phyloP scores from a whole-genome alignment of 2,113 vertebrate genomes.

The Prietella phreatophila region DNA sequence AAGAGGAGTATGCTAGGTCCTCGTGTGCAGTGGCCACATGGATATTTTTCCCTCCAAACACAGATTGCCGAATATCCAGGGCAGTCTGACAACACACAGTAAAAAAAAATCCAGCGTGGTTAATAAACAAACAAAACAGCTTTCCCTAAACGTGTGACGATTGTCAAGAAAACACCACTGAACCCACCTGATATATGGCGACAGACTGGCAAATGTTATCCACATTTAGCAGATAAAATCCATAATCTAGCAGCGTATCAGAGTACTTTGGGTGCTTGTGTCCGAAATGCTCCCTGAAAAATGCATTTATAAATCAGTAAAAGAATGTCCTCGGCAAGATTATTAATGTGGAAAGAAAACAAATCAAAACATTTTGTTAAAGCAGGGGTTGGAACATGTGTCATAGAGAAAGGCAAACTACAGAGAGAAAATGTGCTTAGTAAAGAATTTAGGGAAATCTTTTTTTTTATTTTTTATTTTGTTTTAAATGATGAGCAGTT shows the following conservation, averaged over 20 bases:
- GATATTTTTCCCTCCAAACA: constrained; percentile 98
- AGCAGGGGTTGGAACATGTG: not conserved
- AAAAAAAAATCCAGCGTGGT: not conserved
- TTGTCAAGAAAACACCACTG: not conserved
- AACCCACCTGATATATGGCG: constrained; percentile 93
- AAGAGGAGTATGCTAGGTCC: constrained; percentile 96
- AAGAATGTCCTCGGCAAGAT: not conserved
- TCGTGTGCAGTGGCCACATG: constrained; percentile 97
- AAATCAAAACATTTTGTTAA: not conserved
- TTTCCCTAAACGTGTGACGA: not conserved
- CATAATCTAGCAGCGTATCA: constrained; percentile 95
- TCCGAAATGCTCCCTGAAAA: constrained; percentile 93
- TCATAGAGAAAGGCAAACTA: not conserved
- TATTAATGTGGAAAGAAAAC: not conserved
- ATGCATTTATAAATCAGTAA: not conserved
- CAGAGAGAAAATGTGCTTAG: not conserved
- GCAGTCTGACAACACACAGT: constrained; percentile 77
- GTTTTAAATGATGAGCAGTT: not conserved
- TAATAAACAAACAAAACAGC: not conserved
- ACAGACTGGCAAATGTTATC: constrained; percentile 99
- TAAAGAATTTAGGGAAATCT: not conserved
- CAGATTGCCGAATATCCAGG: constrained; percentile 96
- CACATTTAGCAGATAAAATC: constrained; percentile 98
- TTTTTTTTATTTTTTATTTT: not conserved
- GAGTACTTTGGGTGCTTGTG: constrained; percentile 98